phyloP scores from a whole-genome alignment of 2,888 invertebrate genomes.

The Oeneis ivallda region DNA sequence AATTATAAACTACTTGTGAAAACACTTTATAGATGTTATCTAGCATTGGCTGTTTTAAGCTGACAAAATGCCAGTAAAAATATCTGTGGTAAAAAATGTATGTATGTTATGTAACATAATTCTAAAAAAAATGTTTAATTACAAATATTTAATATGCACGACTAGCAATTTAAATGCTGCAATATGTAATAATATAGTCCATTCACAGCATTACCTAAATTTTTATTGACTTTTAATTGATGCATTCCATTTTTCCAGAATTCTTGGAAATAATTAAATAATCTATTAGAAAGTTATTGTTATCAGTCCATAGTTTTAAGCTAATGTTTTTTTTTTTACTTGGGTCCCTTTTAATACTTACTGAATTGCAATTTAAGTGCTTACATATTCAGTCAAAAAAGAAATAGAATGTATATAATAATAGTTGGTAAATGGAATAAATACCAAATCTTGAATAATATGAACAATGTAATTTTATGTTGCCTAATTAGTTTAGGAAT shows the following conservation, averaged over 20 bases:
- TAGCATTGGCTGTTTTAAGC: constrained; percentile 22
- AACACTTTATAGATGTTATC: constrained; percentile 21
- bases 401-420: background rate
- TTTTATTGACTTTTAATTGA: constrained; percentile 8
- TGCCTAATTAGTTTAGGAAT: too few species aligned
- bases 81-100: constrained; percentile 14
- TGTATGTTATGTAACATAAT: constrained; percentile 25
- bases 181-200: constrained; percentile 25
- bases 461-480: background rate
- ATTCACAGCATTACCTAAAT: constrained; percentile 3
- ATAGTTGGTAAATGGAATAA: too few species aligned
- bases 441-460: background rate
- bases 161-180: constrained; percentile 56
- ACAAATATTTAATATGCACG: constrained; percentile 50
- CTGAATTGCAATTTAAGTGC: constrained; percentile 25
- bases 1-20: constrained; percentile 38
- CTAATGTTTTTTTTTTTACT: constrained; percentile 35
- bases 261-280: constrained; percentile 19
- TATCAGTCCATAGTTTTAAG: constrained; percentile 40
- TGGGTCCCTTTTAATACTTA: constrained; percentile 38
- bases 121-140: constrained; percentile 36
- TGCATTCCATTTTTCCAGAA: constrained; percentile 7
- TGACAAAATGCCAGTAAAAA: constrained; percentile 6
- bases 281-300: constrained; percentile 31
- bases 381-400: constrained; percentile 13